Percentiles rank a stretch among this genome's conserved stretches.
Conservation (phyloP, 2,797 vertebrate genomes). For the Helicolenus hilgendorfi region DNA sequence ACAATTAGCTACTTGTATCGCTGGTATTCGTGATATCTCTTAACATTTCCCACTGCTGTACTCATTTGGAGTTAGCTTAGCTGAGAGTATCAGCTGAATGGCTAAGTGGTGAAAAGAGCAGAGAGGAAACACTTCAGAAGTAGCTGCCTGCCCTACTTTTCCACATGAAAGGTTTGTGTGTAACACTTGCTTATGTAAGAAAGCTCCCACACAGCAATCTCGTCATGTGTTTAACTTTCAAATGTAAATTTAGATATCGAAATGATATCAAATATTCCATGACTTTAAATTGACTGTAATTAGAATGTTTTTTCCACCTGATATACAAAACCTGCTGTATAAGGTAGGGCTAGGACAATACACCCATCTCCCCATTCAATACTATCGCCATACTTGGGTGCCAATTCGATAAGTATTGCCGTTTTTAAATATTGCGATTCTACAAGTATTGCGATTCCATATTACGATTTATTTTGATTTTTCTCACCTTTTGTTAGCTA, state of each 20-base stretch:
- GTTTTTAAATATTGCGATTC: no score
- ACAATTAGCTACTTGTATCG: neutral
- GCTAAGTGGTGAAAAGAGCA: constrained; percentile 34
- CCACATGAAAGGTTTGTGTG: constrained; percentile 53
- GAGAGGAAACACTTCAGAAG: constrained; percentile 36
- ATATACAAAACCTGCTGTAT: neutral
- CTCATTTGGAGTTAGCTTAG: constrained; percentile 15
- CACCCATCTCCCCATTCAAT: no score
- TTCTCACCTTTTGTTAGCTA: no score
- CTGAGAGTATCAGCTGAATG: constrained; percentile 32
- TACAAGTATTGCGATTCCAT: no score
- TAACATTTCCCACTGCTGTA: constrained; percentile 4
- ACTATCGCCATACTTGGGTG: no score
- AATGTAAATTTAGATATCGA: neutral
- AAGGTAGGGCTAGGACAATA: no score
- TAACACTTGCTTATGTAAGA: constrained; percentile 53
- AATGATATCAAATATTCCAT: neutral
- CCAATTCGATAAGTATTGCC: no score
- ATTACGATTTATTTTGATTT: no score
- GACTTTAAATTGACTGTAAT: neutral
- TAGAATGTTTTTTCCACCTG: neutral
- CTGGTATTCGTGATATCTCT: constrained; percentile 7
- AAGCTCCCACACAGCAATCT: constrained; percentile 37
- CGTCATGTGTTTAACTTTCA: constrained; percentile 1
- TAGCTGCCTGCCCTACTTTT: constrained; percentile 53